These are phyloP conservation scores for human (Homo sapiens) DNA, from an alignment of 2,113 vertebrate species.

Conservation along the genomic window GRCh38 chr17:68931001-68931500, in stretches of 20 bases:
- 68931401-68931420: background rate
- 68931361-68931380: constrained; percentile 25
- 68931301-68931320: background rate
- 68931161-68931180: background rate
- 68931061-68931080: background rate
- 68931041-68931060: background rate
- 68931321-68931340: background rate
- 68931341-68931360: background rate
- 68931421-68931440: background rate
- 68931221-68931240: background rate
- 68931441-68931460: background rate
- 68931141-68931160: background rate
- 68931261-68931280: background rate
- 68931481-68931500: constrained; percentile 37
- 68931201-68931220: background rate
- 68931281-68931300: background rate
- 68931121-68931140: background rate
- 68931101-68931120: background rate
- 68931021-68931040: background rate
- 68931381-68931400: constrained; percentile 1
- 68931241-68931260: background rate
- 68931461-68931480: constrained; percentile 3
- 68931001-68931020: background rate
- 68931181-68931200: background rate
- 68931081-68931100: background rate